These are phyloP conservation scores for Rhadina sibilatrix DNA, from an alignment of 2,113 vertebrate genomes.

Conservation along the genomic window DNA sequence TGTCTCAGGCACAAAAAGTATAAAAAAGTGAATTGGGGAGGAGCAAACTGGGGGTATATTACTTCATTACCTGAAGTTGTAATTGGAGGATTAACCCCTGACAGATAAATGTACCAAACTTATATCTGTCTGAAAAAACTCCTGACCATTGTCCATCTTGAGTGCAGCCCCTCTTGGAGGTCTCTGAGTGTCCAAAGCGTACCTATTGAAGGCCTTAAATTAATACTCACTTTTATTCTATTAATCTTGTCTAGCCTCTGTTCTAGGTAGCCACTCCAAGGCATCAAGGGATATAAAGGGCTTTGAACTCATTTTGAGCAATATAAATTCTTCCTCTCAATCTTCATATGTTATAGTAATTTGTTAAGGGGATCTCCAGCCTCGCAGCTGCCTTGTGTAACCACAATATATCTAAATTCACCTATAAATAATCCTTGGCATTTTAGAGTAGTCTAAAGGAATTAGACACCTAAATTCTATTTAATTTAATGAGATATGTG, in stretches of 20 bases:
- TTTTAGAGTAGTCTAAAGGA: not conserved
- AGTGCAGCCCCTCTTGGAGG: not conserved
- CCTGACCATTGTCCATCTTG: not conserved
- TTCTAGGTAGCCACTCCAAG: not conserved
- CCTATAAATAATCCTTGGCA: not conserved
- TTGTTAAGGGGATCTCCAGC: not conserved
- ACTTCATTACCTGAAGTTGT: not conserved
- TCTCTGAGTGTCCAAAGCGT: not conserved
- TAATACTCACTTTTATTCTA: not conserved
- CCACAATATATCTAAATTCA: not conserved
- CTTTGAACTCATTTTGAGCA: not conserved
- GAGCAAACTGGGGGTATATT: not conserved
- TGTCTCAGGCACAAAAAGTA: not conserved
- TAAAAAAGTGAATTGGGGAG: not conserved
- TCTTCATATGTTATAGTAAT: not conserved
- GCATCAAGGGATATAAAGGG: not conserved
- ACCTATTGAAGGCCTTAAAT: not conserved
- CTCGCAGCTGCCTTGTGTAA: not conserved
- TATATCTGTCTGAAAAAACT: not conserved
- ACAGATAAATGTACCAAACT: not conserved
- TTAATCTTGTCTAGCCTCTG: not conserved
- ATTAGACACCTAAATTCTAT: not conserved
- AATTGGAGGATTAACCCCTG: not conserved
- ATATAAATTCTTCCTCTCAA: not conserved
- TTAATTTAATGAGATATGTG: not conserved